phyloP scores from a whole-genome alignment of 2,797 vertebrate species.

The Heteromormyrus szaboi region DNA sequence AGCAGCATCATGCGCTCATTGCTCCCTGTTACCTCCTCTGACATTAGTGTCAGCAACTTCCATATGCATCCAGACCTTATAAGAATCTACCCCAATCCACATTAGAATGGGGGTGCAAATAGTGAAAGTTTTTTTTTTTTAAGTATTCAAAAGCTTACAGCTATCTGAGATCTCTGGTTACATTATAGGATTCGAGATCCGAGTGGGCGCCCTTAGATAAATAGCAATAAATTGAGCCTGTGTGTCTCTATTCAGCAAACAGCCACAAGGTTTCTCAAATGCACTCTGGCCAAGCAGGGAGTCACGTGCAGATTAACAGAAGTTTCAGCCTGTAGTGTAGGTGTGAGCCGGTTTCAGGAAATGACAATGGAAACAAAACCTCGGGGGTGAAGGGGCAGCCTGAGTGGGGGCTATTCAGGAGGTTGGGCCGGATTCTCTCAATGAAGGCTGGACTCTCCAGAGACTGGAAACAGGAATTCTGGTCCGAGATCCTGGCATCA shows the following conservation, averaged over 20 bases:
- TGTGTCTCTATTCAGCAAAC: background rate
- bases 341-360: background rate
- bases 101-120: background rate
- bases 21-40: background rate
- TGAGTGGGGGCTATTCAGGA: constrained; percentile 25
- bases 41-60: background rate
- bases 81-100: background rate
- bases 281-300: background rate
- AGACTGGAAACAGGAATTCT: constrained; percentile 25
- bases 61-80: background rate
- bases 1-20: background rate
- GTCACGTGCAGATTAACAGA: background rate
- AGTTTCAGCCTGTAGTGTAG: constrained; percentile 17
- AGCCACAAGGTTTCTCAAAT: background rate
- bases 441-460: constrained; percentile 17
- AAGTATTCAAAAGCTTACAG: background rate
- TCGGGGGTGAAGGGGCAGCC: constrained; percentile 8
- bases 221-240: no score
- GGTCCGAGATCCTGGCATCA: constrained; percentile 10
- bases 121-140: background rate
- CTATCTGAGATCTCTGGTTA: background rate
- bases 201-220: background rate
- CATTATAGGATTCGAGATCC: background rate
- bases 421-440: background rate
- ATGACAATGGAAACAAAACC: constrained; percentile 25